These are phyloP conservation scores for Trissonchulus latispiculum DNA, from an alignment of 2,888 invertebrate species.

Conservation along the genomic window DNA sequence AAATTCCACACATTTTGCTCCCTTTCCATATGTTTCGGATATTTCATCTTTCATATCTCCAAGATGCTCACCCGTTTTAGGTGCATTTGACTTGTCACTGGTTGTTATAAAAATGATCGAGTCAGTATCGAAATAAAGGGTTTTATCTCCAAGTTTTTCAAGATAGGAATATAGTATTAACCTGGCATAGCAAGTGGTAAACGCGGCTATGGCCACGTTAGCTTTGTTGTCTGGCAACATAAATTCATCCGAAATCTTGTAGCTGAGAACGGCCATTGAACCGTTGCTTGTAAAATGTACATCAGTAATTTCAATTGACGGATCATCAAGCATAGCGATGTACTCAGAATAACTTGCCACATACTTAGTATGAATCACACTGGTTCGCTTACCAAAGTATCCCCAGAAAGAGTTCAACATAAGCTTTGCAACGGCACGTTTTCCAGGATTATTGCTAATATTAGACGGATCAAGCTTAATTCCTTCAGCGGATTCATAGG, in stretches of 20 bases:
- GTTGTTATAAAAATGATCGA: no score
- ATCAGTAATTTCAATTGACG: background rate
- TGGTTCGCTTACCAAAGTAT: background rate
- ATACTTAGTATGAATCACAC: background rate
- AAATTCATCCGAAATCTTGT: background rate
- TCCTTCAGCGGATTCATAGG: background rate
- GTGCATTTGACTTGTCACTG: no score
- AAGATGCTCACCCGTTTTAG: no score
- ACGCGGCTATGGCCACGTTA: conserved; percentile 43
- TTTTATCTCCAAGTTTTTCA: no score
- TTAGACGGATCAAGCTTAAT: background rate
- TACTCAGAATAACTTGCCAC: background rate
- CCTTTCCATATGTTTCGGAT: no score
- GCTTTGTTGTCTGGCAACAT: background rate
- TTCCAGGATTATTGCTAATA: conserved; percentile 10
- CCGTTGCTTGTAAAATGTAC: background rate
- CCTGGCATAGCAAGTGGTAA: conserved; percentile 41
- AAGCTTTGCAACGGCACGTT: background rate
- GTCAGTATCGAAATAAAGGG: no score
- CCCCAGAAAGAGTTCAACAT: background rate
- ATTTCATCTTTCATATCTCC: no score
- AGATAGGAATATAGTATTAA: no score
- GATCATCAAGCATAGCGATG: background rate
- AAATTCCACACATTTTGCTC: no score
- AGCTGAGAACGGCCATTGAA: background rate